Conservation (phyloP, 1,140 invertebrate genomes). For the Zophobas atratus region DNA sequence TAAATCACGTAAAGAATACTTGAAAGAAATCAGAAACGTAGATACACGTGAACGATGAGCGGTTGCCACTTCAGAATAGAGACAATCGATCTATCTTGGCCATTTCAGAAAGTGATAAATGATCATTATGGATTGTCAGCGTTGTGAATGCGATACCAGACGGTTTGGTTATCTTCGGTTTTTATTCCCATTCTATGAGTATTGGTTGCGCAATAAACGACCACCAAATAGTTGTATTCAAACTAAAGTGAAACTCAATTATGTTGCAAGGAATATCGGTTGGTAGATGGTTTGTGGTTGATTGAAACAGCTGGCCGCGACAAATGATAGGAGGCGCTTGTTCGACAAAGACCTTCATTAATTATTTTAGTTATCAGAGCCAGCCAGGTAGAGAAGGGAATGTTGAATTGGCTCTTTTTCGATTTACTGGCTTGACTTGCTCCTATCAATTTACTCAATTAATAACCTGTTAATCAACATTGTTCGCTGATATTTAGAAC, state of each 20-base stretch:
- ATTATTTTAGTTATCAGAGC: slow-evolving; percentile 42
- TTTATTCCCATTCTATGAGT: neutral
- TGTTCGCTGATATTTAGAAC: neutral
- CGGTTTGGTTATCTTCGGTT: slow-evolving; percentile 14
- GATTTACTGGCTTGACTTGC: slow-evolving; percentile 5
- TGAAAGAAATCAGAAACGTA: slow-evolving; percentile 58
- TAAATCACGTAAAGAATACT: slow-evolving; percentile 30
- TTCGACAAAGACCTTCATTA: slow-evolving; percentile 40
- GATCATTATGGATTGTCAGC: slow-evolving; percentile 57
- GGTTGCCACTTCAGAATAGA: slow-evolving; percentile 60
- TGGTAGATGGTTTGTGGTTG: slow-evolving; percentile 35
- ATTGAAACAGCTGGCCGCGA: slow-evolving; percentile 36
- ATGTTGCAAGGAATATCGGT: slow-evolving; percentile 27
- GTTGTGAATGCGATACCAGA: slow-evolving; percentile 26
- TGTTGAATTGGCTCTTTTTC: slow-evolving; percentile 35
- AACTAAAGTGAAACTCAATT: slow-evolving; percentile 21
- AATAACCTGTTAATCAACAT: slow-evolving; percentile 9
- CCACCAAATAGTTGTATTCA: slow-evolving; percentile 11
- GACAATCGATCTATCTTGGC: slow-evolving; percentile 63
- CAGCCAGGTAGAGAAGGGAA: slow-evolving; percentile 35
- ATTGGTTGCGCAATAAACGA: neutral
- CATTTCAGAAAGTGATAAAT: slow-evolving; percentile 60
- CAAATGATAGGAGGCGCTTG: slow-evolving; percentile 31
- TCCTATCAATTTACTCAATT: slow-evolving; percentile 19
- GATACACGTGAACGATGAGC: slow-evolving; percentile 60